These are phyloP conservation scores for Phortica okadai DNA, from an alignment of 2,888 invertebrate species.

Conservation along the genomic window DNA sequence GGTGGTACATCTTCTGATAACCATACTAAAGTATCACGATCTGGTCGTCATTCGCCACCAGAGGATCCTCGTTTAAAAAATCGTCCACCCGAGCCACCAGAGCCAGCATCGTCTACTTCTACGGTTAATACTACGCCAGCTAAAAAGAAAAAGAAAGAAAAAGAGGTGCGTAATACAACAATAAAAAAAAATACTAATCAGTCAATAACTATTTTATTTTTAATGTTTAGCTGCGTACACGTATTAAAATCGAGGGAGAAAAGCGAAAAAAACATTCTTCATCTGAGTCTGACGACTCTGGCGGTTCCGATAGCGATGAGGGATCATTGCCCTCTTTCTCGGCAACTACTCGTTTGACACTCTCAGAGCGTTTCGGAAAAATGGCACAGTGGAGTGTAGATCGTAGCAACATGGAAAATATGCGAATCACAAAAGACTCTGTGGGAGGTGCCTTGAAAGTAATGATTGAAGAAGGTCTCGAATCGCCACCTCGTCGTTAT, in stretches of 20 bases:
- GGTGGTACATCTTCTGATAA: slow-evolving; percentile 63
- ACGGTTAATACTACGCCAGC: slow-evolving; percentile 63
- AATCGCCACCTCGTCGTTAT: slow-evolving; percentile 79
- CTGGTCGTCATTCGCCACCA: slow-evolving; percentile 77
- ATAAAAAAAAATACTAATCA: too few relatives aligned
- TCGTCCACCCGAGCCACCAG: slow-evolving; percentile 79
- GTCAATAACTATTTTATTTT: too few relatives aligned
- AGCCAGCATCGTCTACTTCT: slow-evolving; percentile 69
- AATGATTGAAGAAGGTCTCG: slow-evolving; percentile 83
- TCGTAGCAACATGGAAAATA: slow-evolving; percentile 88
- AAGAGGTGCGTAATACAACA: slow-evolving; percentile 71
- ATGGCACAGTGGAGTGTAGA: slow-evolving; percentile 95
- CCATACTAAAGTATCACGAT: slow-evolving; percentile 69
- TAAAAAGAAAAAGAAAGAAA: slow-evolving; percentile 77
- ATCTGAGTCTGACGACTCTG: slow-evolving; percentile 81
- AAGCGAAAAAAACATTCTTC: slow-evolving; percentile 78
- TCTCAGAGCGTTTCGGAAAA: slow-evolving; percentile 92
- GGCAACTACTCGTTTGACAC: slow-evolving; percentile 82
- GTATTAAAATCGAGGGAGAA: slow-evolving; percentile 77
- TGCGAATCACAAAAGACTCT: slow-evolving; percentile 89
- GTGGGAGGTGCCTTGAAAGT: slow-evolving; percentile 86
- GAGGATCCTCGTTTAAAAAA: slow-evolving; percentile 79
- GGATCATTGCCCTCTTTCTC: slow-evolving; percentile 80
- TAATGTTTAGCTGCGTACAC: slow-evolving; percentile 70
- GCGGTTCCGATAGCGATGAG: slow-evolving; percentile 77